These are phyloP conservation scores for Eupithecia insigniata DNA, from an alignment of 2,888 invertebrate species.

Conservation along the genomic window DNA sequence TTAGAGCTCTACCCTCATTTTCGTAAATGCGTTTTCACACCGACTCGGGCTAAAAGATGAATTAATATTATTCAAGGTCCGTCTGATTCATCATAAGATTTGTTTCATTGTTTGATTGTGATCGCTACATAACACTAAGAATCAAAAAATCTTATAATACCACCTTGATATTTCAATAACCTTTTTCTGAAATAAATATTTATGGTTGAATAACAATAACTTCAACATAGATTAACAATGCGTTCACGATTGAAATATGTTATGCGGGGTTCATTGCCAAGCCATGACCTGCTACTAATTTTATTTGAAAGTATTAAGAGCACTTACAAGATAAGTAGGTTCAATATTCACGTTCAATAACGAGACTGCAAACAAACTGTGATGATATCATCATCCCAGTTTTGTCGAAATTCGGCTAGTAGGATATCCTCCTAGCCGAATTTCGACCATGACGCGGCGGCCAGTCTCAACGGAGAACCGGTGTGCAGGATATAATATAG, in stretches of 20 bases:
- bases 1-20: not conserved
- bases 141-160: constrained; percentile 35
- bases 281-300: constrained; percentile 52
- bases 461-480: no score
- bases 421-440: no score
- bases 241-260: constrained; percentile 54
- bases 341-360: constrained; percentile 28
- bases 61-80: constrained; percentile 18
- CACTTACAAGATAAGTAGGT: constrained; percentile 45
- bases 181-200: constrained; percentile 42
- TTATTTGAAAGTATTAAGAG: constrained; percentile 63
- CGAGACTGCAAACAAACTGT: not conserved
- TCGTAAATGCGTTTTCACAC: not conserved
- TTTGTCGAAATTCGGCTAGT: no score
- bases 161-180: constrained; percentile 46
- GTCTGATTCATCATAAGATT: constrained; percentile 48
- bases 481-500: no score
- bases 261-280: constrained; percentile 79
- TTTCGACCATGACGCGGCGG: no score
- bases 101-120: constrained; percentile 65
- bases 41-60: not conserved
- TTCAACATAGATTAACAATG: constrained; percentile 53
- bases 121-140: constrained; percentile 49
- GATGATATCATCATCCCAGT: no score
- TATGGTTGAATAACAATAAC: constrained; percentile 45